phyloP scores from a whole-genome alignment of 2,797 vertebrate genomes.

The Lophius americanus region DNA sequence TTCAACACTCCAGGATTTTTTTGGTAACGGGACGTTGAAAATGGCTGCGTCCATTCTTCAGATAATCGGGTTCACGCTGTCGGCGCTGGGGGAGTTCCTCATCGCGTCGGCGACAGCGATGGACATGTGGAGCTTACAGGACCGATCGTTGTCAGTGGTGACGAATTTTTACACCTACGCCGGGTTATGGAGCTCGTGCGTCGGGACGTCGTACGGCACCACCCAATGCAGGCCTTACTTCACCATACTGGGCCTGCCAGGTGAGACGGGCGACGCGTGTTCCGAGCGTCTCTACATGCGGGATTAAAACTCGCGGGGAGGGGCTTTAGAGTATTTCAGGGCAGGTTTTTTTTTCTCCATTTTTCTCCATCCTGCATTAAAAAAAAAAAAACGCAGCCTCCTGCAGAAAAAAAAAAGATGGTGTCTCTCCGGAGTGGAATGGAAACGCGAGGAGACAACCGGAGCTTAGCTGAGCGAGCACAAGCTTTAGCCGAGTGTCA shows the following conservation, averaged over 20 bases:
- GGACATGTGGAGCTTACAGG: conserved; percentile 88
- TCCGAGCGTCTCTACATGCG: not conserved
- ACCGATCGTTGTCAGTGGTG: conserved; percentile 83
- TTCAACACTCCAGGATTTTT: conserved; percentile 31
- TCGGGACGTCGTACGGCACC: conserved; percentile 83
- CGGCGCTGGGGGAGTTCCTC: conserved; percentile 79
- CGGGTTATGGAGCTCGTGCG: conserved; percentile 87
- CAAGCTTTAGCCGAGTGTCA: conserved; percentile 68
- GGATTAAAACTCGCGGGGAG: conserved; percentile 8
- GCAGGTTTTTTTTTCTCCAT: conserved; percentile 44
- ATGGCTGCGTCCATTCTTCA: conserved; percentile 81
- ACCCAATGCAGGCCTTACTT: conserved; percentile 87
- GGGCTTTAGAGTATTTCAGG: conserved; percentile 67
- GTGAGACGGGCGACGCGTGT: conserved; percentile 70
- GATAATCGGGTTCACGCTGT: conserved; percentile 84
- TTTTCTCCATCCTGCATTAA: conserved; percentile 35
- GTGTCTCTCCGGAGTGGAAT: conserved; percentile 68
- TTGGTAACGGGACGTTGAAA: conserved; percentile 34
- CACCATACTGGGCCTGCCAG: conserved; percentile 89
- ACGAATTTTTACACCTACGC: conserved; percentile 85
- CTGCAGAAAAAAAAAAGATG: conserved; percentile 67
- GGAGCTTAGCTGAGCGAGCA: conserved; percentile 77
- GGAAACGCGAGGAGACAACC: conserved; percentile 75
- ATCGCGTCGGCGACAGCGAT: conserved; percentile 83
- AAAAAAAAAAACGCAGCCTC: conserved; percentile 54